A percentile compares a stretch with the other conserved stretches of the same genome.
Evolutionary conservation across 1,140 invertebrate genomes (phyloP).

Genomic region (Ceratosolen fusciceps): DNA sequence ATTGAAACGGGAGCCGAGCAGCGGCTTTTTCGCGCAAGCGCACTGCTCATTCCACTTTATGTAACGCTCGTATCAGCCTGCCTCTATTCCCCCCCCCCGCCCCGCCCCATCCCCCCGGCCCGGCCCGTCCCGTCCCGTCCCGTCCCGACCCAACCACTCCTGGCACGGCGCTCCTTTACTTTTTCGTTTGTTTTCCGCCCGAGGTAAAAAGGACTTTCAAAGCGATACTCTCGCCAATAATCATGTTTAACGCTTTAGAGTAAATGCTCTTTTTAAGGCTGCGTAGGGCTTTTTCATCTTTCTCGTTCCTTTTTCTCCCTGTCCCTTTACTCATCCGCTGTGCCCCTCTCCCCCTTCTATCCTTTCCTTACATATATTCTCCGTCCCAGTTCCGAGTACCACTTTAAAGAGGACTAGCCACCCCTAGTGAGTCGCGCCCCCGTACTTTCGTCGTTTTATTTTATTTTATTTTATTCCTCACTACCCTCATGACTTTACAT

Average conservation of each 20-base stretch:
- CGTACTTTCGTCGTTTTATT: not conserved
- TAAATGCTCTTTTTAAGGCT: conserved; percentile 34
- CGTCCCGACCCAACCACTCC: not conserved
- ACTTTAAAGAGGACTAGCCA: conserved; percentile 18
- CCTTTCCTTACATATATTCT: not conserved
- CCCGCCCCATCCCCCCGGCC: not conserved
- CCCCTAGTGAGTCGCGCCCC: not conserved
- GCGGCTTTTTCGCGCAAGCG: conserved; percentile 27
- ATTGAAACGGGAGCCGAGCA: conserved; percentile 1
- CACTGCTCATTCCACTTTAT: conserved; percentile 11
- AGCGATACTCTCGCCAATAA: conserved; percentile 28
- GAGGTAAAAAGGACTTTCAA: conserved; percentile 36
- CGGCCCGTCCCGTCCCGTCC: not conserved
- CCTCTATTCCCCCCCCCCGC: not conserved
- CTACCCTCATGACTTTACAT: not conserved
- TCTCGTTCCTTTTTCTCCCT: conserved; percentile 20
- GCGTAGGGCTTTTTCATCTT: not conserved
- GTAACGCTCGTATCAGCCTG: not conserved
- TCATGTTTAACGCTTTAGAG: conserved; percentile 35
- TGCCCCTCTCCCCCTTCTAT: no score
- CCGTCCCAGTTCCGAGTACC: not conserved
- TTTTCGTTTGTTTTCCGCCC: not conserved
- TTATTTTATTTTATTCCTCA: no score
- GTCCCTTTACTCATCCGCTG: conserved; percentile 16
- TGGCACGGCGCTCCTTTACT: not conserved